Conservation (phyloP, 1,140 invertebrate genomes). For the Platyscapa corneri region DNA sequence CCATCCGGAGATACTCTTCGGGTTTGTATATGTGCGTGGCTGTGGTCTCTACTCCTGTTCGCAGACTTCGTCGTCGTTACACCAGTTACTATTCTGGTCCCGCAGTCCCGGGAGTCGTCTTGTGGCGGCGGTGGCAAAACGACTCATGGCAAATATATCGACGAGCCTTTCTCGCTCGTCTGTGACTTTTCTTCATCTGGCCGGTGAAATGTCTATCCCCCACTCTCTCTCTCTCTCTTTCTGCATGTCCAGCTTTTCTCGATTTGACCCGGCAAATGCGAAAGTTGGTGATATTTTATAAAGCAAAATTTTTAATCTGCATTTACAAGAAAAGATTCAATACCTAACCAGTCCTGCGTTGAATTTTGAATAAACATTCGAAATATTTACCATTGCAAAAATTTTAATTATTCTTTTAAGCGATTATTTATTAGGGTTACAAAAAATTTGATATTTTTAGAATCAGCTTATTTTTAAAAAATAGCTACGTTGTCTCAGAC, state of each 20-base stretch:
- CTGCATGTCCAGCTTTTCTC: neutral
- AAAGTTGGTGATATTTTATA: too few species aligned
- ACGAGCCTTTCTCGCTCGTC: conserved; percentile 43
- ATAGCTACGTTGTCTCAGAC: neutral
- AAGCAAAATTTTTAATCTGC: too few species aligned
- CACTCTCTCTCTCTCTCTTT: neutral
- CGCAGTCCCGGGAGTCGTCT: conserved; percentile 63
- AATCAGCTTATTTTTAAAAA: neutral
- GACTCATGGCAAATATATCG: conserved; percentile 66
- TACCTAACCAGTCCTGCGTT: too few species aligned
- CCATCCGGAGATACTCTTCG: neutral
- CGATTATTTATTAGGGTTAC: neutral
- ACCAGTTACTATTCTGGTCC: conserved; percentile 69
- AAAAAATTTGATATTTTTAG: neutral
- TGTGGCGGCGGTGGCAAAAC: conserved; percentile 52
- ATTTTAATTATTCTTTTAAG: neutral
- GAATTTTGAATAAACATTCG: neutral
- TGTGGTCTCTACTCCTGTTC: neutral
- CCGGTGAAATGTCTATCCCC: neutral
- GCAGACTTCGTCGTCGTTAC: conserved; percentile 26
- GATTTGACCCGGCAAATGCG: neutral
- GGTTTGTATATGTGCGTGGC: neutral
- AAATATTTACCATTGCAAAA: neutral
- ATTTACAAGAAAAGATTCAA: too few species aligned
- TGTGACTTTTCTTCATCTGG: conserved; percentile 30